Evolutionary conservation across 2,888 invertebrate genomes (phyloP).

Genomic region (Gerris lacustris): DNA sequence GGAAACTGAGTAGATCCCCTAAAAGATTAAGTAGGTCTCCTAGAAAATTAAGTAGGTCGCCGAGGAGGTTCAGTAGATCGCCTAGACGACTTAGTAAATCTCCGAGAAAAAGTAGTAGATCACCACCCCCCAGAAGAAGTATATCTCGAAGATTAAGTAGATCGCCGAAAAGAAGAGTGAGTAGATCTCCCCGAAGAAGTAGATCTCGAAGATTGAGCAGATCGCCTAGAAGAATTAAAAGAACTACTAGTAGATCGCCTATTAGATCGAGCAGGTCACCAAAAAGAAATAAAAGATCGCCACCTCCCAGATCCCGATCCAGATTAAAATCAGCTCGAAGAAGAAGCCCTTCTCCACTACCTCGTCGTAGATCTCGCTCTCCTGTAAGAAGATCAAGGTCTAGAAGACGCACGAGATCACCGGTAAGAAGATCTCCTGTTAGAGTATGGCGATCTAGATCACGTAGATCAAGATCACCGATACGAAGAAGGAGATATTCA

Average conservation of each 20-base stretch:
- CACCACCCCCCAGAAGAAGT: slow-evolving; percentile 3
- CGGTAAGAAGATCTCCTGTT: slow-evolving; percentile 2
- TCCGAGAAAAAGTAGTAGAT: slow-evolving; percentile 2
- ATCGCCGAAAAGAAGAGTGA: not conserved
- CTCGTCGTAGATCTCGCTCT: slow-evolving; percentile 12
- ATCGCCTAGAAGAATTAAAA: not conserved
- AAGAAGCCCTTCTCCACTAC: too few species aligned
- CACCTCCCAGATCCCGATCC: too few species aligned
- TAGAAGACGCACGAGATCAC: slow-evolving; percentile 10
- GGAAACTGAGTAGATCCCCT: not conserved
- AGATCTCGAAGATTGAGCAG: slow-evolving; percentile 6
- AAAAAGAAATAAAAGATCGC: too few species aligned
- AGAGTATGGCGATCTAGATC: not conserved
- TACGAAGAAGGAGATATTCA: slow-evolving; percentile 1
- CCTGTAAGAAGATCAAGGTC: slow-evolving; percentile 13
- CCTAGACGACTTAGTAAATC: slow-evolving; percentile 5
- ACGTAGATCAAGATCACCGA: not conserved
- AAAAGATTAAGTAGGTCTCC: slow-evolving; percentile 7
- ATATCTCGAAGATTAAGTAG: not conserved
- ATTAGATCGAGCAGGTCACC: not conserved
- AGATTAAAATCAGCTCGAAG: too few species aligned
- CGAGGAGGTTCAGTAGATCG: slow-evolving; percentile 7
- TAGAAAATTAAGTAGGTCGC: not conserved
- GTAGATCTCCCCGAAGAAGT: slow-evolving; percentile 5
- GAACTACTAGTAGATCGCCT: not conserved